Evolutionary conservation across 1,140 invertebrate species (phyloP).

Genomic region (Drosophila nigromelanica): DNA sequence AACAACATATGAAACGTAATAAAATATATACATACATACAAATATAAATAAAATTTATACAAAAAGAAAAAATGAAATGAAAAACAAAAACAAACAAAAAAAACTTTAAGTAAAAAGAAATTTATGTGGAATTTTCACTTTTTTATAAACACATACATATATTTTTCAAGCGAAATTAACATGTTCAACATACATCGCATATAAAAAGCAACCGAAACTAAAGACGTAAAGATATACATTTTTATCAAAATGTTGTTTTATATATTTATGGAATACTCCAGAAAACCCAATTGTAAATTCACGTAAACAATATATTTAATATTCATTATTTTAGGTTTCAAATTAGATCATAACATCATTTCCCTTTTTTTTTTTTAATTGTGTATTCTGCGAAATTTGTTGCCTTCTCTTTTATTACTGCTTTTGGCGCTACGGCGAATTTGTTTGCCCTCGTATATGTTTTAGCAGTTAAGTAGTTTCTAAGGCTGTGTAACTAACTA

Average conservation of each 20-base stretch:
- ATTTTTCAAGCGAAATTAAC: constrained; percentile 72
- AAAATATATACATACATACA: constrained; percentile 47
- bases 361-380: constrained; percentile 30
- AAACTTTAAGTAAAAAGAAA: constrained; percentile 21
- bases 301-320: constrained; percentile 12
- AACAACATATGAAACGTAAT: constrained; percentile 59
- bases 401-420: constrained; percentile 21
- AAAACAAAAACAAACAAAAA: constrained; percentile 15
- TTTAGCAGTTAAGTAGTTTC: constrained; percentile 75
- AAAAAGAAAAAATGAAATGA: constrained; percentile 6
- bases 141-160: constrained; percentile 46
- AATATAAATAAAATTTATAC: constrained; percentile 74
- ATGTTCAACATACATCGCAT: constrained; percentile 69
- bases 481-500: constrained; percentile 81
- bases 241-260: constrained; percentile 46
- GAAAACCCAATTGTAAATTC: constrained; percentile 20
- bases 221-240: constrained; percentile 59
- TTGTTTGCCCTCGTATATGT: constrained; percentile 45
- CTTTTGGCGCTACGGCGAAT: constrained; percentile 39
- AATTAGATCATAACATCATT: constrained; percentile 21
- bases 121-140: constrained; percentile 44
- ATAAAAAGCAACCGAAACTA: constrained; percentile 57
- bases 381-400: constrained; percentile 23
- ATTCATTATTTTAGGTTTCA: constrained; percentile 23
- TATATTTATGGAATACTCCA: constrained; percentile 64